phyloP scores from a whole-genome alignment of 2,797 vertebrate genomes.

The Sebastes vulpes region DNA sequence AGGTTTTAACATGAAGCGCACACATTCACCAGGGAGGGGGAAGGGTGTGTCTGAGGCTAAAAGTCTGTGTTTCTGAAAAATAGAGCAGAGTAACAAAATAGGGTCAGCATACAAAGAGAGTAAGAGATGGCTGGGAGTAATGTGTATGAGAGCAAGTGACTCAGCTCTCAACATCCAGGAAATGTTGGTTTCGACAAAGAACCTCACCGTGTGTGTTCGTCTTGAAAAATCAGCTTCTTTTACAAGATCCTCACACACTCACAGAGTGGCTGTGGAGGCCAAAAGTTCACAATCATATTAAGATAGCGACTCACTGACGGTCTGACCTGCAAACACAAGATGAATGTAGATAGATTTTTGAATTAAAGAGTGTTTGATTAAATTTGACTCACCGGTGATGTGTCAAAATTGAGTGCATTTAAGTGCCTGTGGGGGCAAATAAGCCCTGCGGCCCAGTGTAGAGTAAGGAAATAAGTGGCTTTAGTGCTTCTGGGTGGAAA shows the following conservation, averaged over 20 bases:
- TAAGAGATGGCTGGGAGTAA: not conserved
- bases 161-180: not conserved
- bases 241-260: not conserved
- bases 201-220: not conserved
- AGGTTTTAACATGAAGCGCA: conserved; percentile 24
- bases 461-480: not conserved
- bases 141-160: not conserved
- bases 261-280: not conserved
- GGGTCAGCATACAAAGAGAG: not conserved
- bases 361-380: conserved; percentile 23
- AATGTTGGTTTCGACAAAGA: not conserved
- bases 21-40: not conserved
- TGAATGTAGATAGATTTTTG: not conserved
- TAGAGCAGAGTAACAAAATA: not conserved
- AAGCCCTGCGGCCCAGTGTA: conserved; percentile 6
- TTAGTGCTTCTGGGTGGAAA: not conserved
- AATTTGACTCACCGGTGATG: not conserved
- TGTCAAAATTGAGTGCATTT: not conserved
- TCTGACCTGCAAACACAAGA: not conserved
- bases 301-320: rapidly evolving
- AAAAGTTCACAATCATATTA: not conserved
- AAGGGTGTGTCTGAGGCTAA: not conserved
- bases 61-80: not conserved
- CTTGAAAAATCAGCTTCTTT: not conserved
- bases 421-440: not conserved